These are phyloP conservation scores for Nerophis ophidion DNA, from an alignment of 2,113 vertebrate species.

Conservation along the genomic window DNA sequence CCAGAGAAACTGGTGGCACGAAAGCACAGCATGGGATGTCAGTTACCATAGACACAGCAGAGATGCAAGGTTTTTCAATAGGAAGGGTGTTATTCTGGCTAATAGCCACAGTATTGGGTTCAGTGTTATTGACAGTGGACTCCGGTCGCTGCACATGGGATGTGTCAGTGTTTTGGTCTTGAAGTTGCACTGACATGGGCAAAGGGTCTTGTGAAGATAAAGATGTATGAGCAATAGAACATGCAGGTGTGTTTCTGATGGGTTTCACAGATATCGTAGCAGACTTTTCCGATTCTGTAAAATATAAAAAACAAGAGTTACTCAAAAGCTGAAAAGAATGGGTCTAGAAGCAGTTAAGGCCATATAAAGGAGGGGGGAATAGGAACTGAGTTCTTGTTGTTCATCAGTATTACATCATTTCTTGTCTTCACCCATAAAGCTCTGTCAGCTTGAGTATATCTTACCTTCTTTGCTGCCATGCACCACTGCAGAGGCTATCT, in stretches of 20 bases:
- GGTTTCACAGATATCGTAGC: conserved; percentile 25
- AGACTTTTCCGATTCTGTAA: conserved; percentile 51
- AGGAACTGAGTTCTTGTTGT: conserved; percentile 41
- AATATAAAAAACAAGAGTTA: conserved; percentile 27
- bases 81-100: conserved; percentile 26
- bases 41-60: conserved; percentile 55
- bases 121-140: conserved; percentile 26
- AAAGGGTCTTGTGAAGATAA: conserved; percentile 41
- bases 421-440: conserved; percentile 35
- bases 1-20: conserved; percentile 60
- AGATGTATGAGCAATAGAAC: conserved; percentile 54
- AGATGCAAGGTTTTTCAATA: conserved; percentile 59
- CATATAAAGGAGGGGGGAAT: conserved; percentile 3
- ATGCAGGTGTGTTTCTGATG: conserved; percentile 44
- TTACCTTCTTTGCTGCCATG: conserved; percentile 74
- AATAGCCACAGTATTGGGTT: background rate
- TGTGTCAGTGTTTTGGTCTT: conserved; percentile 22
- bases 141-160: conserved; percentile 47
- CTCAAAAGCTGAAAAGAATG: conserved; percentile 18
- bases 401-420: conserved; percentile 39
- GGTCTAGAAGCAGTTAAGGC: conserved; percentile 2
- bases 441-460: conserved; percentile 41
- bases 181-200: conserved; percentile 34
- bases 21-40: conserved; percentile 71
- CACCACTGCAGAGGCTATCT: conserved; percentile 36